Evolutionary conservation across 2,888 invertebrate genomes (phyloP).

Genomic region (Himalopsyche tibetana): DNA sequence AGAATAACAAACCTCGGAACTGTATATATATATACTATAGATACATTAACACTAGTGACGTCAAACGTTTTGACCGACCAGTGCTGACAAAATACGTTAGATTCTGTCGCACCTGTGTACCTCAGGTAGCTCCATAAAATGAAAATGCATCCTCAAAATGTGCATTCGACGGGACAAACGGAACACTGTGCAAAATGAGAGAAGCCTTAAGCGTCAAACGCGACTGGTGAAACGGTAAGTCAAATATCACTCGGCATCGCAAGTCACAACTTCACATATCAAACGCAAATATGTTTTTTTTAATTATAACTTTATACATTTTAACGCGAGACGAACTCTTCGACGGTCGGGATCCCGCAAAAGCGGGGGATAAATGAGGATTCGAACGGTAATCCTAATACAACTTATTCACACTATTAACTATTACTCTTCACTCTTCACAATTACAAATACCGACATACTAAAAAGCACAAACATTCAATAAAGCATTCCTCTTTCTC

Average conservation of each 20-base stretch:
- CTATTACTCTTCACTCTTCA: conserved; percentile 29
- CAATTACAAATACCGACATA: conserved; percentile 9
- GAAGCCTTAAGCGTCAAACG: background rate
- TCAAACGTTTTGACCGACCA: background rate
- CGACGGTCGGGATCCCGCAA: conserved; percentile 47
- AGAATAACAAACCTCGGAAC: conserved; percentile 9
- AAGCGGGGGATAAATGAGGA: conserved; percentile 53
- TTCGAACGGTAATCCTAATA: conserved; percentile 48
- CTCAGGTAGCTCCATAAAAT: conserved; percentile 6
- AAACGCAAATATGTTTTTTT: conserved; percentile 18
- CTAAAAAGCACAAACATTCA: conserved; percentile 54
- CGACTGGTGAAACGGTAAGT: conserved; percentile 3
- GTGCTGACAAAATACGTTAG: background rate
- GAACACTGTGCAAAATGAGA: conserved; percentile 7
- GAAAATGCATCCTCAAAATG: background rate
- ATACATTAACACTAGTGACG: background rate
- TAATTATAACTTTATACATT: conserved; percentile 22
- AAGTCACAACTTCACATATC: conserved; percentile 29
- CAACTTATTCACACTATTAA: conserved; percentile 31
- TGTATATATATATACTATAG: conserved; percentile 8
- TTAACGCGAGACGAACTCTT: conserved; percentile 9
- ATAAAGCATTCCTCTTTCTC: conserved; percentile 48
- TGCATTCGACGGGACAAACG: background rate
- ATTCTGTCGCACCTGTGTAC: conserved; percentile 2
- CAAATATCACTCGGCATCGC: conserved; percentile 31